Base-by-base conservation (phyloP, 2,888 invertebrate species). In the Chymomyza amoena region DNA sequence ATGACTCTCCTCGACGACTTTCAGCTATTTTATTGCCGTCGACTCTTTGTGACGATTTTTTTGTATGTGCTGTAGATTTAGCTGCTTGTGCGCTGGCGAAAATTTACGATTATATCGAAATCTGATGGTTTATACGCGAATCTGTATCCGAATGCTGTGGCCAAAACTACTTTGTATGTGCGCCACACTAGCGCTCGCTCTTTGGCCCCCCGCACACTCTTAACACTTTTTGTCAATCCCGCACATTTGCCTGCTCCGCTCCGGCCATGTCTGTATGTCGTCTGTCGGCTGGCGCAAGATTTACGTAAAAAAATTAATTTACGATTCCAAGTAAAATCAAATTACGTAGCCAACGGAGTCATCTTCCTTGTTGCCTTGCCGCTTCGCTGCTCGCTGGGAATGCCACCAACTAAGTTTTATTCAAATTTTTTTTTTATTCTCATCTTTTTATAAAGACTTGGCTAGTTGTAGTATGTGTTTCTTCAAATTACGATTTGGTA, bases 51-150 rank as follows among this genome's bases (percentile, higher is more conserved):
- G 84, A 87, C 87, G 81, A 72, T 80, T 85, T 83, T 75, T 74
- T 66, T 64, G n/a, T 28, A 18, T 54, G 15, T 52, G 32, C 36
- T 36, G 59, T 32, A 32, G 32, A 32, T 32, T 32, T 32, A 32
- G n/a, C 18, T 36, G 2, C 56, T 76, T 76, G 69, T 70, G 77
- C 66, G 77, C 77, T 79, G 84, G 87, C 87, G 80, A 87, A 84
- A 84, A 87, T 84, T 84, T 84, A 84, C 88, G 84, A 84, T 87
- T 84, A 84, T 84, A 84, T 84, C 84, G 86, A 84, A 87, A 84
- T 87, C 87, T 85, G 86, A 84, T 84, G 87, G 86, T 84, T 84
- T 84, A 84, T 84, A 81, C 78, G 88, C 84, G 79, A 84, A 76
- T 52, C 32, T 61, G 25, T 69, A 65, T 52, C 16, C 66, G 25